A percentile compares a stretch with the other conserved stretches of the same genome.
Conservation (phyloP, 1,140 invertebrate genomes). For the Drosophila funebris region DNA sequence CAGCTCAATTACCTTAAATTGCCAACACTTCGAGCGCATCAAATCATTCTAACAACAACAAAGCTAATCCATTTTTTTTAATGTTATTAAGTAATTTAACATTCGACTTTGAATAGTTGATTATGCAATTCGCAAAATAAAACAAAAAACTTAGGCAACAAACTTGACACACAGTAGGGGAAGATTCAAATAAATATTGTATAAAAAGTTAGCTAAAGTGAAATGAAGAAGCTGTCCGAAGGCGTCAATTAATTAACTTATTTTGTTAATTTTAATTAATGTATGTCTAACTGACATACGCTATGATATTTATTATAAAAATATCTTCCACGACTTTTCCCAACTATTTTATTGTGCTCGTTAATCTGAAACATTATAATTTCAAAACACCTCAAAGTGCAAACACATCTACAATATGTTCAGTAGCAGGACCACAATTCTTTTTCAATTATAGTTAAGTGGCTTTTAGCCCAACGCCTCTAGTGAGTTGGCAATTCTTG, state of each 20-base stretch:
- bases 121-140: slow-evolving; percentile 31
- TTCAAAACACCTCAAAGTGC: background rate
- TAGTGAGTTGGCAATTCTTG: slow-evolving; percentile 21
- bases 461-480: slow-evolving; percentile 4
- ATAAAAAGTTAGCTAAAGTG: background rate
- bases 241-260: background rate
- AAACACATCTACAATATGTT: slow-evolving; percentile 6
- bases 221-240: background rate
- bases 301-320: background rate
- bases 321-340: background rate
- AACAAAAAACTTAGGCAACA: slow-evolving; percentile 77
- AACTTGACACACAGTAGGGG: slow-evolving; percentile 55
- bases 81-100: slow-evolving; percentile 70
- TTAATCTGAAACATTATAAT: background rate
- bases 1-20: slow-evolving; percentile 62
- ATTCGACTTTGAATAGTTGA: slow-evolving; percentile 42
- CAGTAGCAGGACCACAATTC: background rate
- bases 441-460: slow-evolving; percentile 23
- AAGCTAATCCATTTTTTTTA: slow-evolving; percentile 54
- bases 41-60: slow-evolving; percentile 70
- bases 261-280: background rate
- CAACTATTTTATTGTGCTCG: background rate
- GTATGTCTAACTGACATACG: background rate
- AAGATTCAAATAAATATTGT: background rate
- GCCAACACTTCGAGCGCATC: slow-evolving; percentile 70